These are phyloP conservation scores for Drosophila quadrilineata DNA, from an alignment of 1,140 invertebrate genomes.

Conservation along the genomic window DNA sequence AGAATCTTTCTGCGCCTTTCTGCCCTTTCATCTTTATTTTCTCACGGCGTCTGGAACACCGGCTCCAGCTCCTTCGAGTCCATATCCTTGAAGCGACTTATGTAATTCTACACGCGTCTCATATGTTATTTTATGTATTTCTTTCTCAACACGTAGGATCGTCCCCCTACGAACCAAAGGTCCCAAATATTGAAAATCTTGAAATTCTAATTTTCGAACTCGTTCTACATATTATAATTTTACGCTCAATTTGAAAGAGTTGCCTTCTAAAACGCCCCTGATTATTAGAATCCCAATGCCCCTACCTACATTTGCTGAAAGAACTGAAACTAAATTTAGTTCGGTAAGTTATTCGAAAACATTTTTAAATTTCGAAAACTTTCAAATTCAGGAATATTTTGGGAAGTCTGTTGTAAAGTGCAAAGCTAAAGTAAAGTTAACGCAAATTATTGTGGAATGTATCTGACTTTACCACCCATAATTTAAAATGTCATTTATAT, in stretches of 20 bases:
- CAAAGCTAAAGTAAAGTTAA: too few relatives aligned
- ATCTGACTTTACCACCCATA: too few relatives aligned
- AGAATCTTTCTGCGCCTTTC: constrained; percentile 35
- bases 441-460: too few relatives aligned
- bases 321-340: too few relatives aligned
- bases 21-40: constrained; percentile 31
- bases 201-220: constrained; percentile 29
- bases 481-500: too few relatives aligned
- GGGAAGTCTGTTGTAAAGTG: too few relatives aligned
- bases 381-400: too few relatives aligned
- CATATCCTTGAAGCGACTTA: constrained; percentile 32
- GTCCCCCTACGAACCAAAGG: constrained; percentile 31
- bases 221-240: constrained; percentile 37
- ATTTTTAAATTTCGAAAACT: too few relatives aligned
- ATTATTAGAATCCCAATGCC: too few relatives aligned
- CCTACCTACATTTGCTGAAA: too few relatives aligned
- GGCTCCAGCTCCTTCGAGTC: constrained; percentile 17
- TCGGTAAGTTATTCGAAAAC: too few relatives aligned
- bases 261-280: not conserved
- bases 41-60: constrained; percentile 42
- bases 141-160: constrained; percentile 32
- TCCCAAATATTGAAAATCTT: constrained; percentile 42
- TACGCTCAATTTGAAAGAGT: constrained; percentile 35
- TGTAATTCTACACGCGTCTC: constrained; percentile 70
- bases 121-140: constrained; percentile 47